Base-by-base conservation (phyloP, 2,888 invertebrate species). In the Catonia carolina region DNA sequence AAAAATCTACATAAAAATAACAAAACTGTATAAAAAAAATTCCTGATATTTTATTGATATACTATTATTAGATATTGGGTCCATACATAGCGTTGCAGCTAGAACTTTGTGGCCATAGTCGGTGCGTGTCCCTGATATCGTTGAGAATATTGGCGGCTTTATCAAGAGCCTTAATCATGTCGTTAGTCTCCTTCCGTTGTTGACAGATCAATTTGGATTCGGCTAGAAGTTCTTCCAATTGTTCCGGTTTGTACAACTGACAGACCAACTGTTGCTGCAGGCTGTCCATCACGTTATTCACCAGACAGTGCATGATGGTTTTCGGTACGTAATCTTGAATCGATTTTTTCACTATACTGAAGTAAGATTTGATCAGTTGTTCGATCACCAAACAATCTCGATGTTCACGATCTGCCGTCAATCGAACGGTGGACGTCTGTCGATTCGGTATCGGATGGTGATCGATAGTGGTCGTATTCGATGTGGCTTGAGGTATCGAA, bases 301-400 rank as follows among this genome's bases (percentile, higher is more conserved):
- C 83, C 54, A 84, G 69, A 69, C 81, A 81, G 68, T 81, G 78
- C 83, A 83, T 83, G 58, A 84, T 78, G 7, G 81, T 79, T 69
- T 84, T 84, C 2, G 83, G 83, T 27, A 83, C 78, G 53, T 74
- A 73, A 66, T 83, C 83, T 69, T 83, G 81, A 61, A 83, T 79
- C 60, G 76, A 77, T 68, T 81, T 82, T 7, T 79, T 73, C 1
- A 83, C 79, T 61, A 83, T 82, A 63, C 76, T 70, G 70, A 82
- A 84, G 68, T 84, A 83, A 1, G 78, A 77, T 61, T 74, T 74
- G 64, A 83, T 82, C 48, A 83, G 71, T 10, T 77, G 71, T 65
- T 82, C 80, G 6, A 64, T 62, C 2, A 63, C 47, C 2, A 59
- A 10, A n/a, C 56, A 58, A 10, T 63, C 60, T 4, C 45, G 6